phyloP scores from a whole-genome alignment of 2,888 invertebrate genomes.

The Drosophila atroscutellata region DNA sequence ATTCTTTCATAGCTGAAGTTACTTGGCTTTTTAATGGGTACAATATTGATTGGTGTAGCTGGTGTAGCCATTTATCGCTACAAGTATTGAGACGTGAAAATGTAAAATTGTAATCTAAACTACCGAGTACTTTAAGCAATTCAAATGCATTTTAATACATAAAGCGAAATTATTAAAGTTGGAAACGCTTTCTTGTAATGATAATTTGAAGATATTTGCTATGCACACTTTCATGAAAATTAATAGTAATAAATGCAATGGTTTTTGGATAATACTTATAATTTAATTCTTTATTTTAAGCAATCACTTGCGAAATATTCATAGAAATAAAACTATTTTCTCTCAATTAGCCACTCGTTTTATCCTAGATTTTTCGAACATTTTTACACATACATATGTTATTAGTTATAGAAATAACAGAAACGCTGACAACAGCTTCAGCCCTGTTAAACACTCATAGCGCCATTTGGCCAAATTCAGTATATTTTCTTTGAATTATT shows the following conservation, averaged over 20 bases:
- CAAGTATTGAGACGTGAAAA: constrained; percentile 85
- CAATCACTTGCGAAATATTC: constrained; percentile 42
- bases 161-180: constrained; percentile 65
- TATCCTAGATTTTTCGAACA: neutral
- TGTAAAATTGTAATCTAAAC: constrained; percentile 12
- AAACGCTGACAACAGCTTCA: neutral
- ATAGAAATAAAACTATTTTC: constrained; percentile 21
- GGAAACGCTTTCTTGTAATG: constrained; percentile 50
- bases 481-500: neutral
- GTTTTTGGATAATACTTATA: constrained; percentile 63
- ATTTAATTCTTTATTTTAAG: constrained; percentile 54
- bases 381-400: neutral
- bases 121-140: constrained; percentile 61
- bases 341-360: neutral
- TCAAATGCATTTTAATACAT: constrained; percentile 65
- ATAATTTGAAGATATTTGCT: constrained; percentile 45
- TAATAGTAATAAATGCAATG: constrained; percentile 53
- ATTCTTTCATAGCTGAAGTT: constrained; percentile 81
- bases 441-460: neutral
- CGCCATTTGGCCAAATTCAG: neutral
- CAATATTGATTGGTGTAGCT: constrained; percentile 89
- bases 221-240: constrained; percentile 48
- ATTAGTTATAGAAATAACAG: neutral
- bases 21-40: constrained; percentile 86
- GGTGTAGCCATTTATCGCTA: constrained; percentile 91